phyloP scores from a whole-genome alignment of 2,888 invertebrate species.

The Boloria selene region DNA sequence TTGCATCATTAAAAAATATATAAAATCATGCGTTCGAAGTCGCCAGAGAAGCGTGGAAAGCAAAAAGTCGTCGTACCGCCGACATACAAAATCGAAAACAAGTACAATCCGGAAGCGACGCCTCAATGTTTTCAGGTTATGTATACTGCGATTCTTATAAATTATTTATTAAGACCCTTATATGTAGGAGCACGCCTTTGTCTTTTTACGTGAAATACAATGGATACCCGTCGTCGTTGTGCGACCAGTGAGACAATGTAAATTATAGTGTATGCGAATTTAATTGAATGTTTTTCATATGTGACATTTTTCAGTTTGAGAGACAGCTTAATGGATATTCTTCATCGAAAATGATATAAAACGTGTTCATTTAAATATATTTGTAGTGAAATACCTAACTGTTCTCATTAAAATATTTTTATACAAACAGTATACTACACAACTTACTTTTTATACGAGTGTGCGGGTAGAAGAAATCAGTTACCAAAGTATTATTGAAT shows the following conservation, averaged over 20 bases:
- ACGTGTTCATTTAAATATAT: background rate
- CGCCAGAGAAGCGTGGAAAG: conserved; percentile 45
- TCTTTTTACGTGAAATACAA: conserved; percentile 52
- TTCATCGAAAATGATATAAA: conserved; percentile 11
- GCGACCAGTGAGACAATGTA: conserved; percentile 39
- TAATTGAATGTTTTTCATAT: conserved; percentile 48
- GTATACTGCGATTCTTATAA: conserved; percentile 49
- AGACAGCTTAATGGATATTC: conserved; percentile 31
- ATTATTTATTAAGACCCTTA: conserved; percentile 52
- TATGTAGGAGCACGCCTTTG: conserved; percentile 46
- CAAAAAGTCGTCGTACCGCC: conserved; percentile 48
- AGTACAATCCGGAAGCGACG: conserved; percentile 62
- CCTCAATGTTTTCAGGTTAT: conserved; percentile 72
- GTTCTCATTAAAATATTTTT: no score
- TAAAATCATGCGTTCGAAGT: conserved; percentile 54
- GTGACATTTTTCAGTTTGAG: conserved; percentile 40
- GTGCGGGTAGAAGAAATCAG: no score
- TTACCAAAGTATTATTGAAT: no score
- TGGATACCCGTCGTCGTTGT: conserved; percentile 40
- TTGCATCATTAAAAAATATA: conserved; percentile 49
- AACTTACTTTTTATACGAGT: no score
- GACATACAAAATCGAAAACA: conserved; percentile 54
- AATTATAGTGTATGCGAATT: conserved; percentile 44
- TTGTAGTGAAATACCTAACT: no score
- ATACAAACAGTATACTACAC: no score